Base-by-base conservation (phyloP, 2,113 vertebrate species). In the Murina feae region DNA sequence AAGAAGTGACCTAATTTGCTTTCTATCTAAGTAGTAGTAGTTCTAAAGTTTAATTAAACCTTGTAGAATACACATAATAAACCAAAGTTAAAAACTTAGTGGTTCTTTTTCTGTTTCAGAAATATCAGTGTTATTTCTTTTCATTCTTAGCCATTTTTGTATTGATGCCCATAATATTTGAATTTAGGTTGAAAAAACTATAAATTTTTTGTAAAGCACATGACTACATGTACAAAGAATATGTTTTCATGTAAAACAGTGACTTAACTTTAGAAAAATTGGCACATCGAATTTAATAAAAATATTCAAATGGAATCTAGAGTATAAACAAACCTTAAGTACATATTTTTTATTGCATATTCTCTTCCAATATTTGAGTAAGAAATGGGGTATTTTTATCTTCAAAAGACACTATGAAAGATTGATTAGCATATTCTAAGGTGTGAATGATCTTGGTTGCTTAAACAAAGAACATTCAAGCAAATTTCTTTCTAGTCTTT, bases 1-100 rank as follows among this genome's bases (percentile, higher is more conserved):
- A 90, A 80, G 18, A 89, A 81, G 35, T n/a, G 39, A 55, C 9
- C 2, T 95, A 39, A 32, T 55, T 76, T 82, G 23, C 25, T 94
- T 4, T 83, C 89, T 75, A 80, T 88, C 14, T 35, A 37, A 86
- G 44, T 65, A 55, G 32, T 82, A 74, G 9, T 76, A 71, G 32
- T 86, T 89, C n/a, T 78, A 20, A 95, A 53, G 20, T 94, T 95
- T 89, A 71, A 78, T 75, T 91, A 47, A 86, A 25, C 66, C 12
- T 37, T 55, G 0, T 83, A 71, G 69, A 83, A 39, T 68, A 74
- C 23, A 60, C 35, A 58, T 44, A 60, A 35, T 42, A 87, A 93
- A 55, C 25, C 6, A 63, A 55, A 80, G 13, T 74, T n/a, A n/a
- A n/a, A n/a, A 79, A 60, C 83, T 87, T n/a, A 75, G 49, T 65